These are phyloP conservation scores for Caranx melampygus DNA, from an alignment of 2,113 vertebrate species.

Conservation along the genomic window DNA sequence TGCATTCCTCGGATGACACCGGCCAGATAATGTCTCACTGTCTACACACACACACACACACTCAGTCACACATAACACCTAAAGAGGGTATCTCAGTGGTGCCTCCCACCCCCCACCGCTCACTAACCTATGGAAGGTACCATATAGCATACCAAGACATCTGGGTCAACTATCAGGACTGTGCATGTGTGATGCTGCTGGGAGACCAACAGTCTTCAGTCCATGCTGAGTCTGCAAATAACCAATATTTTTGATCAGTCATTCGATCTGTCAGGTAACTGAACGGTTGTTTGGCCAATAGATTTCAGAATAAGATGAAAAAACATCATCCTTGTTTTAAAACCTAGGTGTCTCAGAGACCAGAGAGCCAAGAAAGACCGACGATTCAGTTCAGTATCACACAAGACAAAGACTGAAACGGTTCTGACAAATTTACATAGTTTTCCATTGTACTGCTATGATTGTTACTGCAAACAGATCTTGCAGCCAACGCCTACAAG, in stretches of 20 bases:
- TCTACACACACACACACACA: constrained; percentile 38
- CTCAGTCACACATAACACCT: neutral
- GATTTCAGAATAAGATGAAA: neutral
- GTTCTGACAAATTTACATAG: too few species aligned
- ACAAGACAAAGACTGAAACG: too few species aligned
- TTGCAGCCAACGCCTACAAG: too few species aligned
- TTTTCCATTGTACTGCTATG: too few species aligned
- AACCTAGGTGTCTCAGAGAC: too few species aligned
- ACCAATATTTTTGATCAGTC: neutral
- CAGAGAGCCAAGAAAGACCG: too few species aligned
- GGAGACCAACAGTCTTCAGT: neutral
- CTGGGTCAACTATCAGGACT: constrained; percentile 22
- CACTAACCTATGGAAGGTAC: constrained; percentile 40
- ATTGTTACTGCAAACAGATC: too few species aligned
- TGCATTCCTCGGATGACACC: constrained; percentile 77
- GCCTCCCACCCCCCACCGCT: neutral
- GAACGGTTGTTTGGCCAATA: neutral
- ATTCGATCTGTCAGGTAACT: neutral
- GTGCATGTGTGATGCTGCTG: neutral
- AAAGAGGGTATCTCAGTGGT: constrained; percentile 26
- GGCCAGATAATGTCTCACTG: constrained; percentile 58
- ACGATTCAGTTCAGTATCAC: too few species aligned
- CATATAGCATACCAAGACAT: constrained; percentile 10
- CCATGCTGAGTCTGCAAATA: neutral
- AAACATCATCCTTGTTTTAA: neutral